Conservation (phyloP, 2,888 invertebrate genomes). For the Galeruca laticollis region DNA sequence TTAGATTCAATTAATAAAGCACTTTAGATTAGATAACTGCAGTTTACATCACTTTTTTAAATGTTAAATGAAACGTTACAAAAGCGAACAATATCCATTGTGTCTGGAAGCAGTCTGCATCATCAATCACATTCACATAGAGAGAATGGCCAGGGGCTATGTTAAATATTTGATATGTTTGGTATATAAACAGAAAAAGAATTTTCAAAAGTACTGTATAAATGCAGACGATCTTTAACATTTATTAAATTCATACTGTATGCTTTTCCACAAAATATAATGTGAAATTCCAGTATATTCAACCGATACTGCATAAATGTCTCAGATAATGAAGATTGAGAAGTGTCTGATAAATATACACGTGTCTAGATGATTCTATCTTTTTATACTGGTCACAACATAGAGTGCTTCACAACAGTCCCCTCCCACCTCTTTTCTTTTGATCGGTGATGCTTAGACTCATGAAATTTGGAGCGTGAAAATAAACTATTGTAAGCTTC, state of each 20-base stretch:
- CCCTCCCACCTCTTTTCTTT: no score
- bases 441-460: no score
- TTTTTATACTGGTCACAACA: no score
- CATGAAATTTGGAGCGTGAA: no score
- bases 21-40: slow-evolving; percentile 62
- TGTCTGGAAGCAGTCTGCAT: slow-evolving; percentile 42
- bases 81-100: slow-evolving; percentile 52
- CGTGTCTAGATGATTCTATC: no score
- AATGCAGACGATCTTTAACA: neutral
- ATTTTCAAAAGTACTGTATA: slow-evolving; percentile 5
- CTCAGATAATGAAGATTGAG: neutral
- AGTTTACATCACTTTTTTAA: slow-evolving; percentile 61
- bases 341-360: neutral
- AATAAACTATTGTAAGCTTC: no score
- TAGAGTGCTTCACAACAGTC: no score
- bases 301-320: neutral
- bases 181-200: slow-evolving; percentile 3
- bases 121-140: slow-evolving; percentile 45
- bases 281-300: neutral
- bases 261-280: neutral
- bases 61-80: slow-evolving; percentile 61
- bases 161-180: slow-evolving; percentile 18
- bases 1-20: slow-evolving; percentile 64
- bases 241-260: neutral
- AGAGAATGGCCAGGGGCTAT: slow-evolving; percentile 9